phyloP scores from a whole-genome alignment of 2,888 invertebrate species.

The Lamellibrachia columna region DNA sequence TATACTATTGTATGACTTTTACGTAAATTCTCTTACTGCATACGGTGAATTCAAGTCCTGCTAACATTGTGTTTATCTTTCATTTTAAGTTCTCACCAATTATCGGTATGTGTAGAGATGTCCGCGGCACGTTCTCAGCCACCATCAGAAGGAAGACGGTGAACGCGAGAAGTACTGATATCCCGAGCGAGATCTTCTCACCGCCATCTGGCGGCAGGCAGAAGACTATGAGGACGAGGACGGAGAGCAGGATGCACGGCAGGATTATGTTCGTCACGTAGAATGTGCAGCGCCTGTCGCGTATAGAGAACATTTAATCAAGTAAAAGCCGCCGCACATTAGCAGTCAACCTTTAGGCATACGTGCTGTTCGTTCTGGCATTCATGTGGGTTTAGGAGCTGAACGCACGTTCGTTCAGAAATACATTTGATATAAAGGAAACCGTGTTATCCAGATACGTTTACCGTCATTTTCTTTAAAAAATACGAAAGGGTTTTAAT shows the following conservation, averaged over 20 bases:
- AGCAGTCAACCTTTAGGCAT: too few relatives aligned
- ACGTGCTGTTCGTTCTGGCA: not conserved
- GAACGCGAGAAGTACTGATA: conserved; percentile 51
- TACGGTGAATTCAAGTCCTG: too few relatives aligned
- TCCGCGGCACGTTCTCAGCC: conserved; percentile 54
- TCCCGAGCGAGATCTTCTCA: conserved; percentile 52
- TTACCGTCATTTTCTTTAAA: not conserved
- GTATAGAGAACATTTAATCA: not conserved
- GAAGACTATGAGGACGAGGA: conserved; percentile 53
- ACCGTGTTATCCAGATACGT: not conserved
- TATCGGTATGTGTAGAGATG: conserved; percentile 49
- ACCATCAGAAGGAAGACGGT: conserved; percentile 54
- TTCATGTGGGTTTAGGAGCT: not conserved
- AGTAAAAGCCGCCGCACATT: not conserved
- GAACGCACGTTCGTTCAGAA: too few relatives aligned
- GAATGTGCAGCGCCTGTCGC: conserved; percentile 38
- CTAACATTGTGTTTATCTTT: too few relatives aligned
- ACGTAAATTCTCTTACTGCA: too few relatives aligned
- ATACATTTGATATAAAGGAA: not conserved
- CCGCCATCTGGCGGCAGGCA: conserved; percentile 56
- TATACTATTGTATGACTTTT: too few relatives aligned
- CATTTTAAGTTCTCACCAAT: conserved; percentile 40
- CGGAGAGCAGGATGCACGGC: conserved; percentile 52
- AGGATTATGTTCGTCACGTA: conserved; percentile 51
- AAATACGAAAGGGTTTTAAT: not conserved